Conservation (phyloP, 2,113 vertebrate genomes). For the Scalopus aquaticus region DNA sequence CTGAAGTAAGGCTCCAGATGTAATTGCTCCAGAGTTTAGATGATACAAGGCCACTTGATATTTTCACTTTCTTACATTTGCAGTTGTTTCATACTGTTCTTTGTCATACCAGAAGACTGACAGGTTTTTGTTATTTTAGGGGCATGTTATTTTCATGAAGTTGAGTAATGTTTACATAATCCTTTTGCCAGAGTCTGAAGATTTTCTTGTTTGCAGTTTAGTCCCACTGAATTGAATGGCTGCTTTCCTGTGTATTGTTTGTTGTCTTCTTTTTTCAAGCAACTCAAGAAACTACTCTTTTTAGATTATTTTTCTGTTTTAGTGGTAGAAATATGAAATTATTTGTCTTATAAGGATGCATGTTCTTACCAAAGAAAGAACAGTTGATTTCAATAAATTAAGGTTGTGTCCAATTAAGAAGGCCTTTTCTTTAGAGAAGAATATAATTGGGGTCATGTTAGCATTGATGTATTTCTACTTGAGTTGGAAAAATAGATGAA, state of each 20-base stretch:
- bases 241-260: neutral
- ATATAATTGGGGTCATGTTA: neutral
- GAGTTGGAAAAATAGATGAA: neutral
- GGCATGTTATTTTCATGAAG: neutral
- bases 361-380: neutral
- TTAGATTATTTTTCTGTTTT: conserved; percentile 30
- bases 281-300: neutral
- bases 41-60: neutral
- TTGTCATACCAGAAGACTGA: neutral
- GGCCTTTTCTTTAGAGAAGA: neutral
- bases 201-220: conserved; percentile 4
- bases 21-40: neutral
- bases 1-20: neutral
- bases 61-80: neutral
- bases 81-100: neutral
- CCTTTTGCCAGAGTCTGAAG: neutral
- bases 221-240: neutral
- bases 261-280: neutral
- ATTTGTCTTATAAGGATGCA: neutral
- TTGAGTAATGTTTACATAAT: conserved; percentile 32
- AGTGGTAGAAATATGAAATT: conserved; percentile 3
- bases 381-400: neutral
- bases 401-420: neutral
- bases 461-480: neutral
- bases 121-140: conserved; percentile 33